phyloP scores from a whole-genome alignment of 2,797 vertebrate genomes.

The Manis javanica region DNA sequence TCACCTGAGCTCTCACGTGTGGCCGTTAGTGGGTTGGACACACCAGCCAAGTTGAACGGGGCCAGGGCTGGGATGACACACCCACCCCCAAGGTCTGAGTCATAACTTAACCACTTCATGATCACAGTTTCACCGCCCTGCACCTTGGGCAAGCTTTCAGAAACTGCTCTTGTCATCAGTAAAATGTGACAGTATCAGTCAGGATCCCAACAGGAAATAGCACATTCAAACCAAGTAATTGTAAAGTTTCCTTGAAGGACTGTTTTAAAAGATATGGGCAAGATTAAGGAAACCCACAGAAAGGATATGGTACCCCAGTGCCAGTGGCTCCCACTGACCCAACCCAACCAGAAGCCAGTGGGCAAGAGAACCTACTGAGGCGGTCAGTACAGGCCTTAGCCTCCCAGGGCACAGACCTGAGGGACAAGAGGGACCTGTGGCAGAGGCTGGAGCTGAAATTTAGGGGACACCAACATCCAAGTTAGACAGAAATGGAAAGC shows the following conservation, averaged over 20 bases:
- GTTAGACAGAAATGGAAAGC: background rate
- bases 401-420: background rate
- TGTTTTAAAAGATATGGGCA: background rate
- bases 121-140: background rate
- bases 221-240: background rate
- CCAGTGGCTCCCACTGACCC: background rate
- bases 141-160: background rate
- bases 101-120: background rate
- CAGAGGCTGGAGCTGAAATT: background rate
- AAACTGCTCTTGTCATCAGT: background rate
- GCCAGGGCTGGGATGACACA: background rate
- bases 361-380: background rate
- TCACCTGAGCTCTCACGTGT: conserved; percentile 14
- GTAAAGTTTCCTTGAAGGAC: background rate
- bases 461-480: background rate
- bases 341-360: background rate
- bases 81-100: background rate
- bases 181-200: background rate
- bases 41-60: background rate
- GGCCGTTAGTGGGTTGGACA: background rate
- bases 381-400: background rate
- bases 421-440: background rate
- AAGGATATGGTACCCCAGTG: background rate
- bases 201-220: background rate
- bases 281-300: background rate